These are phyloP conservation scores for Neogale vison DNA, from an alignment of 2,113 vertebrate species.

Conservation along the genomic window DNA sequence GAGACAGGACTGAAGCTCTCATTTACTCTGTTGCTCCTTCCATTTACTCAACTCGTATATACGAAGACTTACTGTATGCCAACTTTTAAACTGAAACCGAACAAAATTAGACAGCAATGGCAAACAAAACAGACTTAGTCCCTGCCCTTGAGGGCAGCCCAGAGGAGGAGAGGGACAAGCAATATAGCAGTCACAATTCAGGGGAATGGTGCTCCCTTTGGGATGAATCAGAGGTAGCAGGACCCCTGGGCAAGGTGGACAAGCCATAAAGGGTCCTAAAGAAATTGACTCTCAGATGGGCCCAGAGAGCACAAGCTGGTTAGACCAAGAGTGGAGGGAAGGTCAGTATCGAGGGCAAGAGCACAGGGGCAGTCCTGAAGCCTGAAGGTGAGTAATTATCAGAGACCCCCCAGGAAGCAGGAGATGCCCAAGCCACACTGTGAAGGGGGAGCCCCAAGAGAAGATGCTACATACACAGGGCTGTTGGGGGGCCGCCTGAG, in stretches of 20 bases:
- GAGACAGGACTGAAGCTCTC: background rate
- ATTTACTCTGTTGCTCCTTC: background rate
- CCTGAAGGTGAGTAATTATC: background rate
- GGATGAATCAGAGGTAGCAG: background rate
- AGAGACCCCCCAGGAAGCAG: background rate
- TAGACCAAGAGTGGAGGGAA: background rate
- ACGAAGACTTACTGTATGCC: background rate
- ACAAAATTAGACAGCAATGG: background rate
- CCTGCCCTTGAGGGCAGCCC: background rate
- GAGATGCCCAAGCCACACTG: fast-evolving
- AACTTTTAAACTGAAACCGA: background rate
- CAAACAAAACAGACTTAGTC: background rate
- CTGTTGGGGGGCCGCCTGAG: background rate
- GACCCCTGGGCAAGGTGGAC: background rate
- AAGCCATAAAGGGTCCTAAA: background rate
- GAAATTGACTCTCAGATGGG: background rate
- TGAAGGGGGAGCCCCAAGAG: background rate
- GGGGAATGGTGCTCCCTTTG: background rate
- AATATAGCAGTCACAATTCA: background rate
- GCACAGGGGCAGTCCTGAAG: background rate
- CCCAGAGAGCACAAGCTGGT: background rate
- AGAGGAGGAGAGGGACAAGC: background rate
- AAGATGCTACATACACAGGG: background rate
- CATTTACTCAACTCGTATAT: background rate
- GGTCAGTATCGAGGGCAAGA: fast-evolving